phyloP scores from a whole-genome alignment of 2,113 vertebrate species.

The Ondatra zibethicus region DNA sequence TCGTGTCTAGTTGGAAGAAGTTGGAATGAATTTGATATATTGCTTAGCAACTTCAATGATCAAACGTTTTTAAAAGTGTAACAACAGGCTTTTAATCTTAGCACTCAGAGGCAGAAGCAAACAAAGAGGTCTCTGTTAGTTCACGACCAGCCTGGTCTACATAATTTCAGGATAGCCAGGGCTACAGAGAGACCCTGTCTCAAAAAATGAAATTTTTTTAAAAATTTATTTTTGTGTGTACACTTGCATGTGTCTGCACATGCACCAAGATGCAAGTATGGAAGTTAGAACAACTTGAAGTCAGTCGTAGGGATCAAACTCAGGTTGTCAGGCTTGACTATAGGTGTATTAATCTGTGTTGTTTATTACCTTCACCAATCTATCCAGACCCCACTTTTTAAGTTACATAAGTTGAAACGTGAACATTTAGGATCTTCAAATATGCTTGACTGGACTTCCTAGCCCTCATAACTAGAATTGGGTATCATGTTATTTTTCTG shows the following conservation, averaged over 20 bases:
- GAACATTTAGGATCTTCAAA: conserved; percentile 50
- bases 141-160: neutral
- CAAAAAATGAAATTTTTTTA: neutral
- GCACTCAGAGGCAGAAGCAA: neutral
- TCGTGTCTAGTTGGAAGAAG: neutral
- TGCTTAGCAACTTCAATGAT: neutral
- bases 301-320: neutral
- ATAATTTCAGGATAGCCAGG: neutral
- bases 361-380: neutral
- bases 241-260: neutral
- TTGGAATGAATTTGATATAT: neutral
- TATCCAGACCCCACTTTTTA: neutral
- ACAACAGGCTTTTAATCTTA: neutral
- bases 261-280: neutral
- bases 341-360: neutral
- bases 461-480: neutral
- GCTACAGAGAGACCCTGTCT: neutral
- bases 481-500: neutral
- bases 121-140: neutral
- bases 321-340: neutral
- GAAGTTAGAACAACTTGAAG: neutral
- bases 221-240: neutral
- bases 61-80: neutral
- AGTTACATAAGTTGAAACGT: conserved; percentile 49
- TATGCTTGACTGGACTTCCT: conserved; percentile 43